Conservation (phyloP, 2,113 vertebrate species). For the Leucosticte australis region DNA sequence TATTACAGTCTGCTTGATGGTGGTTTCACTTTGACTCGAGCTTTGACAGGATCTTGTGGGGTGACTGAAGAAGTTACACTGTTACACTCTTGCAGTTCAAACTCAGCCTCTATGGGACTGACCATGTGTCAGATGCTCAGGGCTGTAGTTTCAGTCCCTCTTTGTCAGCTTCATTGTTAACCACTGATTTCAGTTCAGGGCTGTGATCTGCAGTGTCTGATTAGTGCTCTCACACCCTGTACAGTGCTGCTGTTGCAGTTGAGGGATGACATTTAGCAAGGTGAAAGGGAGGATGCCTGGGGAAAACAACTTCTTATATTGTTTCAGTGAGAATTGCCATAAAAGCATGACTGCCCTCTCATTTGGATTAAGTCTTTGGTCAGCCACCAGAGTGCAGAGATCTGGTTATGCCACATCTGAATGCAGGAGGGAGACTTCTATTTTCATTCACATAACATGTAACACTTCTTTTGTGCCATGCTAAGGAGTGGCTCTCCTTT, state of each 20-base stretch:
- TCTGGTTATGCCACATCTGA: background rate
- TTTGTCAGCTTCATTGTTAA: background rate
- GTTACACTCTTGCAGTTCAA: background rate
- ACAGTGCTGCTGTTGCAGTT: background rate
- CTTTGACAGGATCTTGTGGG: background rate
- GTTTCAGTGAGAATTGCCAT: background rate
- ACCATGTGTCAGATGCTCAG: background rate
- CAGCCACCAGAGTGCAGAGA: background rate
- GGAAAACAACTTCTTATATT: background rate
- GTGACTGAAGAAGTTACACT: background rate
- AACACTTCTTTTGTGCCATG: background rate
- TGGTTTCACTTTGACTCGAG: background rate
- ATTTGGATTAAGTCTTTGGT: background rate
- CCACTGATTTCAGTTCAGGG: background rate
- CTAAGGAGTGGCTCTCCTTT: background rate
- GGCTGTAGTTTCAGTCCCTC: background rate
- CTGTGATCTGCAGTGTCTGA: background rate
- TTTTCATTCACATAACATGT: background rate
- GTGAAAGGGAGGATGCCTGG: background rate
- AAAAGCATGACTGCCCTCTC: background rate
- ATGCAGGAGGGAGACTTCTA: background rate
- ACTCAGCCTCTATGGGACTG: background rate
- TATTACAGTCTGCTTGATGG: background rate
- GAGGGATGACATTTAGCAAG: background rate
- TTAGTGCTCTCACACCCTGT: background rate